Base-by-base conservation (phyloP, 2,797 vertebrate species). In the Myotis findleyi region DNA sequence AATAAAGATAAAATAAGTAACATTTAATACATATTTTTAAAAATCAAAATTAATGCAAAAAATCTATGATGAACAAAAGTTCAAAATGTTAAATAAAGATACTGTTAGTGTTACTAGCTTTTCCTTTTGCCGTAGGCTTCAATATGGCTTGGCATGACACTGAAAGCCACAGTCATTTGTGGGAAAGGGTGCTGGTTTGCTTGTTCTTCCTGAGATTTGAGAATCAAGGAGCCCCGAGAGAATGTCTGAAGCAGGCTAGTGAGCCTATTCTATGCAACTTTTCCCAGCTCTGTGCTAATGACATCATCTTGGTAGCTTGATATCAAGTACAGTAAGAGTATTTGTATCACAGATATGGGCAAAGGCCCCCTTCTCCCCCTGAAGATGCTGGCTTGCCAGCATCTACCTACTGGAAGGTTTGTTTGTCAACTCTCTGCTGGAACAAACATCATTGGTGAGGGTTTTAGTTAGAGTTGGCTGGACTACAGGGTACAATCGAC, bases 31-130 rank as follows among this genome's bases (percentile, higher is more conserved):
- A 47, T 72, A 66, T n/a, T 92, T 87, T 76, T 10, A 33, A 64
- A 93, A 87, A n/a, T n/a, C 41, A 68, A 69, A 83, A 83, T n/a
- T 17, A 44, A 69, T 57, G 5, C 12, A 71, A 93, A 89, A 83
- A 71, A 21, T 30, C n/a, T 53, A 51, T 27, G 23, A 59, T 21
- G 36, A 87, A 80, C 13, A 84, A 68, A 69, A 59, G 62, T 87
- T 68, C 27, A n/a, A 44, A 68, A 36, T 23, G n/a, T n/a, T 55
- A 55, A 92, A 23, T 51, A 23, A 80, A 94, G 89, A 51, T 10
- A 8, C 10, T n/a, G 25, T 75, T 21, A 47, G 7, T 12, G 41
- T 79, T 33, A 79, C 36, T 66, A 10, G 49, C 36, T 53, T 41
- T 88, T 44, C 36, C 36, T 85, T 75, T 14, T 25, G 49, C 51